Conservation (phyloP, 2,888 invertebrate genomes). For the Spicauda simplicius region DNA sequence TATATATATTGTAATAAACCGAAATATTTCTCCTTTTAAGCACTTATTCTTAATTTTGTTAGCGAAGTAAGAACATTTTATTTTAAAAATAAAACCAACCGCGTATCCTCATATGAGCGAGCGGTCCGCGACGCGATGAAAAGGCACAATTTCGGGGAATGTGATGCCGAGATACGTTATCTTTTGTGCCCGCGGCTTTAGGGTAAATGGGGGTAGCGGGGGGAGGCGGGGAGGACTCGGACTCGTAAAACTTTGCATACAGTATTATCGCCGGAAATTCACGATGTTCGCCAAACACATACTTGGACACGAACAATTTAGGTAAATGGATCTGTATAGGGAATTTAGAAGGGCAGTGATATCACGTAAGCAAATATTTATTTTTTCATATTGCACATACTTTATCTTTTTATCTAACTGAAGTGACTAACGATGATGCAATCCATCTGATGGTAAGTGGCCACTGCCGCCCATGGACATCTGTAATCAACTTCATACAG, state of each 20-base stretch:
- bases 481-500: no score
- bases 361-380: no score
- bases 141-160: constrained; percentile 49
- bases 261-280: constrained; percentile 32
- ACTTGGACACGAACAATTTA: constrained; percentile 4
- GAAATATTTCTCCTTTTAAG: neutral
- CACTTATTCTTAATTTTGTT: neutral
- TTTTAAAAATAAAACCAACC: constrained; percentile 22
- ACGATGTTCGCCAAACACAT: constrained; percentile 25
- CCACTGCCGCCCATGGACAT: no score
- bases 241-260: constrained; percentile 33
- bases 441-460: no score
- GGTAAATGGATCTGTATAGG: neutral
- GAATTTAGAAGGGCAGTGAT: no score
- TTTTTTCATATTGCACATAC: no score
- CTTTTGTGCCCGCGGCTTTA: constrained; percentile 43
- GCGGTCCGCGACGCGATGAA: constrained; percentile 44
- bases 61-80: neutral
- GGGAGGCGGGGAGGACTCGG: constrained; percentile 12
- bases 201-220: constrained; percentile 28
- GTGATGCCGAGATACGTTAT: constrained; percentile 46
- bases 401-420: no score
- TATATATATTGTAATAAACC: no score
- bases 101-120: constrained; percentile 23
- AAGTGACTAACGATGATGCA: no score